Percentiles rank a stretch among this genome's conserved stretches.
These are phyloP conservation scores for Macrosoma leucophasiata DNA, from an alignment of 2,888 invertebrate genomes.

Conservation along the genomic window DNA sequence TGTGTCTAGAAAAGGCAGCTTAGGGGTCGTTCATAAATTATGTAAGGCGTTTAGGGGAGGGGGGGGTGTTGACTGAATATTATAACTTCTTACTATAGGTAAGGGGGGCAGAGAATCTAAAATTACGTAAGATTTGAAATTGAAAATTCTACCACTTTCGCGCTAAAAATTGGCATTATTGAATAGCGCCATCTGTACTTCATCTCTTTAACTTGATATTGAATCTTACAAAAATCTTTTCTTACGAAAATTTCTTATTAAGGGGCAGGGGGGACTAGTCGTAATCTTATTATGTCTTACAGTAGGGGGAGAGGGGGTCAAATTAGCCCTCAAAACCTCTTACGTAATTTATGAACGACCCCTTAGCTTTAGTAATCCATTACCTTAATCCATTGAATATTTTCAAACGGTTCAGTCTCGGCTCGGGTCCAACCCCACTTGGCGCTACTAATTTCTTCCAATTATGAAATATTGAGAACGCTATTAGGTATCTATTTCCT, in stretches of 20 bases:
- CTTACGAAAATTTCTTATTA: background rate
- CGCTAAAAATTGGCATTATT: no score
- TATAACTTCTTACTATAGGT: no score
- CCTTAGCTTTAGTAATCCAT: background rate
- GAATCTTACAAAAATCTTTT: background rate
- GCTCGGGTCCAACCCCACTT: constrained; percentile 39
- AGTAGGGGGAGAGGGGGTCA: background rate
- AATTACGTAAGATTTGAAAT: no score
- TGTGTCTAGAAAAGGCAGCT: no score
- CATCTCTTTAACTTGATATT: no score
- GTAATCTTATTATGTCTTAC: background rate
- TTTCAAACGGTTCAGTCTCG: constrained; percentile 50
- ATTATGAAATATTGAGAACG: constrained; percentile 55
- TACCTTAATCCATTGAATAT: constrained; percentile 59
- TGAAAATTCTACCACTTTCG: no score
- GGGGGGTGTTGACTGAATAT: no score
- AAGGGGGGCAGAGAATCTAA: no score
- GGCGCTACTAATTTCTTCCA: constrained; percentile 50
- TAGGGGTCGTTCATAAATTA: no score
- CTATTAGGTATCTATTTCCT: constrained; percentile 54
- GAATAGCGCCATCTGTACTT: no score
- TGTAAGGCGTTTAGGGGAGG: no score
- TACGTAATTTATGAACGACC: background rate
- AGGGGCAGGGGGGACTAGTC: background rate
- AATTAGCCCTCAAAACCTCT: background rate